Percentiles rank a stretch among this genome's conserved stretches.
Conservation (phyloP, 2,113 vertebrate species). For the Thermophis baileyi region DNA sequence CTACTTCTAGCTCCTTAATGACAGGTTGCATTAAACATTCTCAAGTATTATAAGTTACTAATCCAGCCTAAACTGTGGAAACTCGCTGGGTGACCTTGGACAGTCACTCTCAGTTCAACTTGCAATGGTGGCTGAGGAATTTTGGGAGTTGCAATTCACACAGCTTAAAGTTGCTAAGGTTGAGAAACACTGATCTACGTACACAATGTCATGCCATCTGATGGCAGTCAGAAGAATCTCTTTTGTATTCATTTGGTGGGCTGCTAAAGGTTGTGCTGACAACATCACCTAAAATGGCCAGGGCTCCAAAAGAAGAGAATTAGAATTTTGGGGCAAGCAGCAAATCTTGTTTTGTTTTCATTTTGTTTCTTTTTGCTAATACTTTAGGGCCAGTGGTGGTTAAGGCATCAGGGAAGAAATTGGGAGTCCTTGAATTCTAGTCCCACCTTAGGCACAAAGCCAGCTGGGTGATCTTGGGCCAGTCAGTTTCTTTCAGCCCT, state of each 20-base stretch:
- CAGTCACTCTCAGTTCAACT: not conserved
- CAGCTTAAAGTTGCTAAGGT: not conserved
- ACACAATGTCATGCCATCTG: not conserved
- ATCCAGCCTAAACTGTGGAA: not conserved
- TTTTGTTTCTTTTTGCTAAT: not conserved
- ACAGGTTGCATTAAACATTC: not conserved
- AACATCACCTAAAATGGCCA: not conserved
- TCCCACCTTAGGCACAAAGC: not conserved
- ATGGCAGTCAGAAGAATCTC: not conserved
- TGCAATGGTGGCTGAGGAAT: not conserved
- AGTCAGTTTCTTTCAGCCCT: not conserved
- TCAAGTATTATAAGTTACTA: not conserved
- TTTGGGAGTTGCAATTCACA: not conserved
- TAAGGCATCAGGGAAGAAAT: not conserved
- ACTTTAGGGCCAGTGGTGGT: not conserved
- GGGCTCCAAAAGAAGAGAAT: not conserved
- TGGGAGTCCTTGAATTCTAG: not conserved
- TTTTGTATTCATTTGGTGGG: not conserved
- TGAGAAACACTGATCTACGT: not conserved
- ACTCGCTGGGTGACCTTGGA: not conserved
- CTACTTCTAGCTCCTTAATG: not conserved
- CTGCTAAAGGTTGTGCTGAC: not conserved
- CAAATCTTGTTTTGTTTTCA: not conserved
- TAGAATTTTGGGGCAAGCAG: not conserved
- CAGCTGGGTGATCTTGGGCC: not conserved